Base-by-base conservation (phyloP, 2,888 invertebrate species). In the Sinotaia quadrata region DNA sequence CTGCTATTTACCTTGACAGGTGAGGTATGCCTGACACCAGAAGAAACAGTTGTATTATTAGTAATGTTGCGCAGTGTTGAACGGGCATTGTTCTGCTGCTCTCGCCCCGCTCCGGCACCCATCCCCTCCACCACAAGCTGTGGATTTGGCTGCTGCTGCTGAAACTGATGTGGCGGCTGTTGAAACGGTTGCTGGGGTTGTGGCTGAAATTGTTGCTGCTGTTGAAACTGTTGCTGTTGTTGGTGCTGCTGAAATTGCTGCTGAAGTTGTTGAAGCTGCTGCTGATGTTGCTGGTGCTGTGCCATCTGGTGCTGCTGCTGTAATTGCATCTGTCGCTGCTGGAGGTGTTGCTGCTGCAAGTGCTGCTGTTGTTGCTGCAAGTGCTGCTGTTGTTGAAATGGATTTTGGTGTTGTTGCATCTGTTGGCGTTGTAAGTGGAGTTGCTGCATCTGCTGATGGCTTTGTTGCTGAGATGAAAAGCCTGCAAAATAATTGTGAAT, bases 31-130 rank as follows among this genome's bases (percentile, higher is more conserved):
- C 65, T 21, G 8, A 31, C 34, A 12, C 37, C 41, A 7, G 62
- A 54, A 29, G 70, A 68, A 27, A 61, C 37, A 7, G 59, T 74
- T 24, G 75, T 75, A 63, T 80, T 85, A 76, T 91, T 91, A 2
- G 91, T 90, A 56, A 91, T 91, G 76, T 91, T 91, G 7, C 90
- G 89, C 27, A 90, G 84, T 27, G 90, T 91, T 49, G 91, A 41
- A 18, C 7, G 3, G 18, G 49, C 61, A 33, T 24, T 33, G 2
- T 3, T 24, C 37, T 37, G 27, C 41, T n/a, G 5, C n/a, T 33
- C 33, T 31, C 60, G 33, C 21, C 34, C 49, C n/a, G n/a, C 49
- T 41, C 41, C 41, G 8, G 41, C 41, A 41, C 10, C 41, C 18
- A 18, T 41, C 41, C 10, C 10, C 41, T 41, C 10, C 10, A 12